Evolutionary conservation across 2,113 vertebrate species (phyloP).

Genomic region (Varanus komodoensis): DNA sequence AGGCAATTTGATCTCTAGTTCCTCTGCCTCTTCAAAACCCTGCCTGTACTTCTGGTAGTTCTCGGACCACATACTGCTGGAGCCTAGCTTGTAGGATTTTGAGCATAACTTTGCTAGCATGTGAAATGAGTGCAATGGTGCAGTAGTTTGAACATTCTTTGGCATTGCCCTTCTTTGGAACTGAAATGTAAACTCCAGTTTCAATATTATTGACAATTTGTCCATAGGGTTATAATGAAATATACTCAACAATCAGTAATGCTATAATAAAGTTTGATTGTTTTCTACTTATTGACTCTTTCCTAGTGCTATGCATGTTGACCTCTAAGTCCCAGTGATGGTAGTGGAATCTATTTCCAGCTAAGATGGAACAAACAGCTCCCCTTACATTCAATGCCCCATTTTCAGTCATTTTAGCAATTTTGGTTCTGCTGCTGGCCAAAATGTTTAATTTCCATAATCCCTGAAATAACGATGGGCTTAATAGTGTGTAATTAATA

Average conservation of each 20-base stretch:
- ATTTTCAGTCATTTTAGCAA: too few relatives aligned
- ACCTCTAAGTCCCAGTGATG: background rate
- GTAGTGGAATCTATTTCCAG: background rate
- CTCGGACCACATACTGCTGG: too few relatives aligned
- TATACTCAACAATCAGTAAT: background rate
- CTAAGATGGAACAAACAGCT: background rate
- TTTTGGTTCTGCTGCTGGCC: background rate
- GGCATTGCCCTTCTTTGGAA: too few relatives aligned
- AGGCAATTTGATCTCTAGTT: too few relatives aligned
- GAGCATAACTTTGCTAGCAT: too few relatives aligned
- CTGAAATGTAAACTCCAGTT: too few relatives aligned
- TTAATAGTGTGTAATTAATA: background rate
- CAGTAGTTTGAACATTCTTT: too few relatives aligned
- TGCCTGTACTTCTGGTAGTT: too few relatives aligned
- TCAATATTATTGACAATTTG: background rate
- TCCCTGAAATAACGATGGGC: background rate
- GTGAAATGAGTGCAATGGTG: too few relatives aligned
- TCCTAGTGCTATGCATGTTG: too few relatives aligned
- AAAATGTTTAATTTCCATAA: background rate
- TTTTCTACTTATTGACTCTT: background rate
- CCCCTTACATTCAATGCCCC: background rate
- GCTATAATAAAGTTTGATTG: background rate
- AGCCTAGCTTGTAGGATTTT: too few relatives aligned
- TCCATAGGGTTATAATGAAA: background rate
- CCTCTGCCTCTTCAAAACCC: too few relatives aligned